Evolutionary conservation across 1,140 invertebrate species (phyloP).

Genomic region (Zaprionus camerounensis): DNA sequence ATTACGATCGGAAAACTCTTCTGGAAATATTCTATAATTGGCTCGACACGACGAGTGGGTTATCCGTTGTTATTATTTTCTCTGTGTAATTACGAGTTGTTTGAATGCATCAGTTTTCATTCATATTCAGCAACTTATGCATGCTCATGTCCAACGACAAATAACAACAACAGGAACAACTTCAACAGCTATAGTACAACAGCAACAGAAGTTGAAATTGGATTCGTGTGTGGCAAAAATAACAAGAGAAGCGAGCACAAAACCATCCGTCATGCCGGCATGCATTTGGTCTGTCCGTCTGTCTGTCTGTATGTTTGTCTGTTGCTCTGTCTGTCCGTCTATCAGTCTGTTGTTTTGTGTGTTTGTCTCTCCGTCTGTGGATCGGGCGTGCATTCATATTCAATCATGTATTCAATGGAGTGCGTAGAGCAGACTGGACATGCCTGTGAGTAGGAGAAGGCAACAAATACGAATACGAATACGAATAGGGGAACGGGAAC

Average conservation of each 20-base stretch:
- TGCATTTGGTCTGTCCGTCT: background rate
- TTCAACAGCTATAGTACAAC: background rate
- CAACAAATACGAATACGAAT: slow-evolving; percentile 19
- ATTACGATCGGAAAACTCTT: background rate
- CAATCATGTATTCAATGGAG: slow-evolving; percentile 75
- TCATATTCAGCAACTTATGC: slow-evolving; percentile 68
- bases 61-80: background rate
- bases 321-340: background rate
- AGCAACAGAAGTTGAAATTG: slow-evolving; percentile 23
- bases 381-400: slow-evolving; percentile 60
- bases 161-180: slow-evolving; percentile 40
- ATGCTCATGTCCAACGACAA: slow-evolving; percentile 67
- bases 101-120: slow-evolving; percentile 35
- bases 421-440: slow-evolving; percentile 24
- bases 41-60: too few species aligned
- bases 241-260: slow-evolving; percentile 60
- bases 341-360: background rate
- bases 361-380: background rate
- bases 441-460: slow-evolving; percentile 27
- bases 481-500: background rate
- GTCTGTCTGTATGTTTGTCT: background rate
- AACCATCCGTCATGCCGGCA: slow-evolving; percentile 66
- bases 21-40: background rate
- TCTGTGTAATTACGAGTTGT: slow-evolving; percentile 14
- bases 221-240: slow-evolving; percentile 67